Conservation (phyloP, 2,113 vertebrate genomes). For the Gambusia holbrooki region DNA sequence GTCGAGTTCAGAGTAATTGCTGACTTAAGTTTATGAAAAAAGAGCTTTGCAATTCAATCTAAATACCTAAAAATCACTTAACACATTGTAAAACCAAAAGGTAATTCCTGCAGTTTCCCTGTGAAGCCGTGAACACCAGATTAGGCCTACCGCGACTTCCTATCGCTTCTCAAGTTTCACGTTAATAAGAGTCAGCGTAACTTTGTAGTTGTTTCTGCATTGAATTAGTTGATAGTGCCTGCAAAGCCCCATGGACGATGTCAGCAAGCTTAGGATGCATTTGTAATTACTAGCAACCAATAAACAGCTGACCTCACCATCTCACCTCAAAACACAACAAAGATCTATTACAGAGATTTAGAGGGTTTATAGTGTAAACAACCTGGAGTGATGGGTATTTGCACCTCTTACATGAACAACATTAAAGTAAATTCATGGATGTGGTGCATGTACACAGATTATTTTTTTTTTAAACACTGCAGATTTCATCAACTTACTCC, state of each 20-base stretch:
- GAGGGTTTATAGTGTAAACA: conserved; percentile 67
- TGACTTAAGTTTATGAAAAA: conserved; percentile 16
- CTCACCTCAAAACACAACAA: conserved; percentile 68
- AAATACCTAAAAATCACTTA: not conserved
- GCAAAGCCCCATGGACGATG: conserved; percentile 61
- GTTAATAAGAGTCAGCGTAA: conserved; percentile 30
- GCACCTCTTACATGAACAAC: conserved; percentile 40
- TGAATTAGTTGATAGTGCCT: conserved; percentile 54
- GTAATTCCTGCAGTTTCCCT: not conserved
- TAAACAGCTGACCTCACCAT: conserved; percentile 74
- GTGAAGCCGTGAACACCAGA: conserved; percentile 9
- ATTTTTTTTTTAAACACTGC: not conserved
- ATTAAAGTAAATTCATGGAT: not conserved
- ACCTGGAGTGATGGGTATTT: conserved; percentile 50
- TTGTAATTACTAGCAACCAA: conserved; percentile 76
- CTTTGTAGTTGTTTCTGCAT: conserved; percentile 49
- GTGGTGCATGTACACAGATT: conserved; percentile 16
- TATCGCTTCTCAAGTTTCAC: conserved; percentile 27
- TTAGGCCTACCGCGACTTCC: conserved; percentile 32
- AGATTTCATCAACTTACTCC: not conserved
- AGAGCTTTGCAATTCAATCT: not conserved
- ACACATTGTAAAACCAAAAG: conserved; percentile 4
- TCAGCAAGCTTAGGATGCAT: conserved; percentile 70
- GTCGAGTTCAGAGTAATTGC: conserved; percentile 3
- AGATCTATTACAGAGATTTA: conserved; percentile 80